Percentiles rank a stretch among this genome's conserved stretches.
Conservation (phyloP, 1,140 invertebrate species). For the Zaprionus vittiger region DNA sequence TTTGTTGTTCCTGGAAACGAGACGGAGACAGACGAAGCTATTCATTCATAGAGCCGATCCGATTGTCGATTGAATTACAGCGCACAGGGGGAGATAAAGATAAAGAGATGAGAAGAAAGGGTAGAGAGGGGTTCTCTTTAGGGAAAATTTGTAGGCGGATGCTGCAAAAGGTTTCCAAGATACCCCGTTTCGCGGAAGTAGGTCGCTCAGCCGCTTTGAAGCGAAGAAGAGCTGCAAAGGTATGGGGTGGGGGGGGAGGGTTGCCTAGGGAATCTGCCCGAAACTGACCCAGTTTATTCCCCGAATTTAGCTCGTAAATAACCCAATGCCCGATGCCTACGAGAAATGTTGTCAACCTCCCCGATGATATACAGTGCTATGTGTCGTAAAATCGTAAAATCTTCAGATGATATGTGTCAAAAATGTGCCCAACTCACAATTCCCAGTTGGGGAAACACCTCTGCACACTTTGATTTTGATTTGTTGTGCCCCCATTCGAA, state of each 20-base stretch:
- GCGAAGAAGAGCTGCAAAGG: not conserved
- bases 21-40: slow-evolving; percentile 28
- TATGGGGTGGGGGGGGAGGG: not conserved
- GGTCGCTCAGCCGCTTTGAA: slow-evolving; percentile 14
- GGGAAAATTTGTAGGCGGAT: slow-evolving; percentile 24
- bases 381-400: slow-evolving; percentile 23
- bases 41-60: slow-evolving; percentile 64
- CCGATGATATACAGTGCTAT: slow-evolving; percentile 19
- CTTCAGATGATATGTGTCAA: slow-evolving; percentile 12
- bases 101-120: too few species aligned
- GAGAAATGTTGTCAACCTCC: slow-evolving; percentile 21
- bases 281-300: slow-evolving; percentile 34
- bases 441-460: slow-evolving; percentile 32
- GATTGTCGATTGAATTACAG: slow-evolving; percentile 71
- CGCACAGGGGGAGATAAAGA: slow-evolving; percentile 5
- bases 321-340: slow-evolving; percentile 6
- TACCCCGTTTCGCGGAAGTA: slow-evolving; percentile 30
- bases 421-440: slow-evolving; percentile 6
- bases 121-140: not conserved
- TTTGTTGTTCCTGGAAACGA: slow-evolving; percentile 57
- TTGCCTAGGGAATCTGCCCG: not conserved
- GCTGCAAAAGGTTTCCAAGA: slow-evolving; percentile 24
- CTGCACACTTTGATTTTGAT: slow-evolving; percentile 34
- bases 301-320: slow-evolving; percentile 21
- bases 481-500: slow-evolving; percentile 20